Evolutionary conservation across 2,113 vertebrate species (phyloP).

Genomic region (Pyrgilauda ruficollis): DNA sequence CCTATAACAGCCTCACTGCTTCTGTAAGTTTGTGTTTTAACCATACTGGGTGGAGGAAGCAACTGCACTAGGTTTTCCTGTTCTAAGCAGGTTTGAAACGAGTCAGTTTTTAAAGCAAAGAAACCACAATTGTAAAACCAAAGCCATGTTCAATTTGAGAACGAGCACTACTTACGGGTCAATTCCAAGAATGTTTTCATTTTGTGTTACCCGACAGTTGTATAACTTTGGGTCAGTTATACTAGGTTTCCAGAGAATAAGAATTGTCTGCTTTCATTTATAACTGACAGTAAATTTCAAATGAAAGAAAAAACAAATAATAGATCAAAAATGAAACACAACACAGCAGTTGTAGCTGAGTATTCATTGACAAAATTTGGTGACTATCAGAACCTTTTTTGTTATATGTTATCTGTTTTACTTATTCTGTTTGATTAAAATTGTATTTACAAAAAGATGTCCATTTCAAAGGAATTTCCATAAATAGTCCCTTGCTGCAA

Average conservation of each 20-base stretch:
- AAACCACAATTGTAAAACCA: slow-evolving; percentile 32
- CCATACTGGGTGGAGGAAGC: background rate
- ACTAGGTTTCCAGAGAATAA: background rate
- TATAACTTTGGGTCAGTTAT: background rate
- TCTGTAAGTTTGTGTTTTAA: background rate
- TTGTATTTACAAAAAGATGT: background rate
- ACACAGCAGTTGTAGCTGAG: background rate
- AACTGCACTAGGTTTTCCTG: slow-evolving; percentile 9
- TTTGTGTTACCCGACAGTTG: background rate
- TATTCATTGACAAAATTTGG: background rate
- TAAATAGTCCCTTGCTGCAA: background rate
- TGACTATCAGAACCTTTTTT: background rate
- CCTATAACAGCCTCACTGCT: background rate
- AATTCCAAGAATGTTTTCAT: slow-evolving; percentile 45
- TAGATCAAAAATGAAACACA: background rate
- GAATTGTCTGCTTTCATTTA: background rate
- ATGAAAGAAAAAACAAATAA: background rate
- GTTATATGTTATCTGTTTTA: background rate
- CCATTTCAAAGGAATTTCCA: background rate
- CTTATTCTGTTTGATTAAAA: background rate
- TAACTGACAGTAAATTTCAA: background rate
- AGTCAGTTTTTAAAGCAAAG: background rate
- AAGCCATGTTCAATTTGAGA: background rate
- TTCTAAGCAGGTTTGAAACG: background rate
- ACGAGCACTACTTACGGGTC: background rate